Base-by-base conservation (phyloP, 2,797 vertebrate genomes). In the Crenuchus spilurus region DNA sequence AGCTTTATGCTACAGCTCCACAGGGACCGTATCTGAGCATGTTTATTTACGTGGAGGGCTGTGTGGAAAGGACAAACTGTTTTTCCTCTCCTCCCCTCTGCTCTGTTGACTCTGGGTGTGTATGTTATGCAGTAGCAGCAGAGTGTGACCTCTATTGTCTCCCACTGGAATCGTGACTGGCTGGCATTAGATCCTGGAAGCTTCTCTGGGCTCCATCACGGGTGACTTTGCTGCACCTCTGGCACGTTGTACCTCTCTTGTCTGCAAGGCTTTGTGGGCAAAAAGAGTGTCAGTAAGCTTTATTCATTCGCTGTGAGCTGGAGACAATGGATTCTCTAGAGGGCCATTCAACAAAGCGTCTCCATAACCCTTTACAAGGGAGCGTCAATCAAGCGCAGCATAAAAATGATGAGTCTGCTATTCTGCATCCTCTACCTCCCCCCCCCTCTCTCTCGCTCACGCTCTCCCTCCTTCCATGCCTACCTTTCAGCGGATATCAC, bases 331-430 rank as follows among this genome's bases (percentile, higher is more conserved):
- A 70, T 41, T 51, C 75, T 76, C 72, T 9, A 41, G 78, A 76
- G 75, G 49, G 8, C 57, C 70, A 28, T 69, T 80, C 68, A 58
- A 77, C 70, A 77, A 80, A 77, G 70, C 51, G 31, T 16, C 61
- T 65, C 48, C 51, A 54, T 46, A 51, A 54, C 58, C 68, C 54
- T 58, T 71, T 63, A 69, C 71, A 67, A 67, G 35, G 41, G 30
- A 75, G 71, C 4, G 66, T 76, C 76, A 67, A 58, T 76, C 70
- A 74, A 37, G 73, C 70, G 39, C 44, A 66, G 48, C 11, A 62
- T 39, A 9, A 55, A 78, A 70, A 54, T 35, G 79, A 71, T 49
- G 79, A 72, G 37, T 69, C 31, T 16, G 72, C 76, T 41, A 61
- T 20, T 62, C 55, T 42, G 33, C 33, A 46, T 69, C 55, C 63